These are phyloP conservation scores for Amyelois transitella DNA, from an alignment of 1,140 invertebrate genomes.

Conservation along the genomic window DNA sequence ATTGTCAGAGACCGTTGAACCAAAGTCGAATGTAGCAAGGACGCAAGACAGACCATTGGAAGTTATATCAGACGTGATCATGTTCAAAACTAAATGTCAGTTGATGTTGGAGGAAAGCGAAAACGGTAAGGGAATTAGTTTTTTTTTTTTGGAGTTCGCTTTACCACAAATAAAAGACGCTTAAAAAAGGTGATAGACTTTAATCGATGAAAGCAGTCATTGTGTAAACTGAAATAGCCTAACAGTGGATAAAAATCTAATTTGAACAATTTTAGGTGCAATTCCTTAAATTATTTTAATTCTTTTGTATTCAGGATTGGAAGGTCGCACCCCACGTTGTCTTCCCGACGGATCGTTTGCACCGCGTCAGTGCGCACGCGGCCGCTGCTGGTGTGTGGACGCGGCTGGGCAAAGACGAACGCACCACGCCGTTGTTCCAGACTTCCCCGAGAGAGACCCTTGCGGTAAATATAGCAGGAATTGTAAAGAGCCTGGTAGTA, in stretches of 20 bases:
- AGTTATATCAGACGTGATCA: constrained; percentile 37
- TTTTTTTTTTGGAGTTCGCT: background rate
- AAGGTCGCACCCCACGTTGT: constrained; percentile 76
- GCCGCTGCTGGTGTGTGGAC: constrained; percentile 90
- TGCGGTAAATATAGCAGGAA: constrained; percentile 69
- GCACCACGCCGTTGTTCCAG: constrained; percentile 10
- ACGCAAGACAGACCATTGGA: constrained; percentile 56
- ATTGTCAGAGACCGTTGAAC: constrained; percentile 40
- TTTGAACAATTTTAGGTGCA: background rate
- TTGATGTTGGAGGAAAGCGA: constrained; percentile 57
- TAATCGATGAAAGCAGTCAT: too few species aligned
- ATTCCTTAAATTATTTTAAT: background rate
- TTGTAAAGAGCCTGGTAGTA: background rate
- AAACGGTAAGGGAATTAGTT: constrained; percentile 33
- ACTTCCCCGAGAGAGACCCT: constrained; percentile 75
- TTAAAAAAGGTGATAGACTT: background rate
- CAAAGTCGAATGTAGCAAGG: constrained; percentile 28
- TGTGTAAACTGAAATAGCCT: too few species aligned
- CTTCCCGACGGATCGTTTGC: constrained; percentile 82
- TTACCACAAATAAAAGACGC: background rate
- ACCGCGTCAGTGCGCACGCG: constrained; percentile 82
- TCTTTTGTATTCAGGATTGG: constrained; percentile 29
- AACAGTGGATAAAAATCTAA: too few species aligned
- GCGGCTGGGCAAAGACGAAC: constrained; percentile 85
- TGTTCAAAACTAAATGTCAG: constrained; percentile 62